phyloP scores from a whole-genome alignment of 2,888 invertebrate species.

The Trissoscelio sp. region DNA sequence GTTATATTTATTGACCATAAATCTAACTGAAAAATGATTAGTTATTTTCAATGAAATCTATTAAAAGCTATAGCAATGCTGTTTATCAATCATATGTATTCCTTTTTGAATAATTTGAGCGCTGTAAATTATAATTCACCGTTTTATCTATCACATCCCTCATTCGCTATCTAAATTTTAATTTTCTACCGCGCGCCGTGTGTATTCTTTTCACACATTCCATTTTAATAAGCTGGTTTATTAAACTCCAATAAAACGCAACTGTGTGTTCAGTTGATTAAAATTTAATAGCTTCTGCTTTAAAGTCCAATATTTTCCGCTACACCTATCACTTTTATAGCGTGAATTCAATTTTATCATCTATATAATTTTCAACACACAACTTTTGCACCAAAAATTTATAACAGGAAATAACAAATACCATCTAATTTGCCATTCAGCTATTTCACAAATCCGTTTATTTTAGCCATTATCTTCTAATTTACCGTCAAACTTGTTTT shows the following conservation, averaged over 20 bases:
- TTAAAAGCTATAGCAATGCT: not conserved
- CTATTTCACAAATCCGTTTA: too few relatives aligned
- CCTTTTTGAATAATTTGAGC: not conserved
- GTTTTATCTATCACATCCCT: slow-evolving; percentile 14
- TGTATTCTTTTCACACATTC: slow-evolving; percentile 41
- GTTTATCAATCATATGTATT: not conserved
- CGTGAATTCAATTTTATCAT: not conserved
- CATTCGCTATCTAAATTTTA: slow-evolving; percentile 24
- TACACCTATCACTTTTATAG: not conserved
- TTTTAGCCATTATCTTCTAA: too few relatives aligned
- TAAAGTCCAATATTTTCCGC: not conserved
- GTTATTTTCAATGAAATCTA: too few relatives aligned
- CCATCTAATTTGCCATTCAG: too few relatives aligned
- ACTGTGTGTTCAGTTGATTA: slow-evolving; percentile 7
- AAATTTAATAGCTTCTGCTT: not conserved
- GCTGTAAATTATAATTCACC: slow-evolving; percentile 14
- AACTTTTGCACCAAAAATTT: too few relatives aligned
- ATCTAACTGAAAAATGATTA: too few relatives aligned
- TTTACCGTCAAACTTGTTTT: too few relatives aligned
- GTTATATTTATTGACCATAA: too few relatives aligned
- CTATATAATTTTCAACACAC: too few relatives aligned
- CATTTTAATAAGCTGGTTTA: slow-evolving; percentile 20
- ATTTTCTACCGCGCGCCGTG: not conserved
- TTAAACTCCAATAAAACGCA: slow-evolving; percentile 21
- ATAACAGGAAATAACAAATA: too few relatives aligned